phyloP scores from a whole-genome alignment of 1,140 invertebrate species.

The Melipona quadrifasciata region DNA sequence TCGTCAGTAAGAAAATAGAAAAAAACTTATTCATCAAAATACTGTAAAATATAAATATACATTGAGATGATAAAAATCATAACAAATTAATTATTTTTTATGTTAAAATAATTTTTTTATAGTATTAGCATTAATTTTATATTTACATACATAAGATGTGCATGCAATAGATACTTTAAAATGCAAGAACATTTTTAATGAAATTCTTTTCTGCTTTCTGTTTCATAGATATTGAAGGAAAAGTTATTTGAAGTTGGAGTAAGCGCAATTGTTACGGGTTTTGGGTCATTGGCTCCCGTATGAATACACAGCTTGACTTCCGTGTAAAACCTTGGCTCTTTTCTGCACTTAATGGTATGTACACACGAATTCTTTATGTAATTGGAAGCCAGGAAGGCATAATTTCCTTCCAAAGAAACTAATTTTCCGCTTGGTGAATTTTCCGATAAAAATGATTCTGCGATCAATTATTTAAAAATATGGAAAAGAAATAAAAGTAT shows the following conservation, averaged over 20 bases:
- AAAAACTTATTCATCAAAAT: no score
- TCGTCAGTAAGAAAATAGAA: no score
- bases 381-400: slow-evolving; percentile 22
- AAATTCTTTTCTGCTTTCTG: not conserved
- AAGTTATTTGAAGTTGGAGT: not conserved
- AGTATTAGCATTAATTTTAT: no score
- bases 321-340: slow-evolving; percentile 29
- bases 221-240: not conserved
- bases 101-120: no score
- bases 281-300: slow-evolving; percentile 22
- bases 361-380: slow-evolving; percentile 30
- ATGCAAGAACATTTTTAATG: not conserved
- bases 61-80: no score
- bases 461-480: not conserved
- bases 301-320: slow-evolving; percentile 16
- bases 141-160: no score
- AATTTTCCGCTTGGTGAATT: slow-evolving; percentile 27
- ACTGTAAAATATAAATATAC: no score
- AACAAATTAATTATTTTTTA: no score
- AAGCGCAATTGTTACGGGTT: slow-evolving; percentile 14
- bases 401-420: not conserved
- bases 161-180: not conserved
- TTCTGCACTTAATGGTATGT: not conserved
- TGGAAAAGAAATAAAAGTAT: not conserved
- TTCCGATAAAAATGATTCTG: slow-evolving; percentile 4